A percentile compares a stretch with the other conserved stretches of the same genome.
phyloP scores from a whole-genome alignment of 2,113 vertebrate genomes.

The Neogobius melanostomus region DNA sequence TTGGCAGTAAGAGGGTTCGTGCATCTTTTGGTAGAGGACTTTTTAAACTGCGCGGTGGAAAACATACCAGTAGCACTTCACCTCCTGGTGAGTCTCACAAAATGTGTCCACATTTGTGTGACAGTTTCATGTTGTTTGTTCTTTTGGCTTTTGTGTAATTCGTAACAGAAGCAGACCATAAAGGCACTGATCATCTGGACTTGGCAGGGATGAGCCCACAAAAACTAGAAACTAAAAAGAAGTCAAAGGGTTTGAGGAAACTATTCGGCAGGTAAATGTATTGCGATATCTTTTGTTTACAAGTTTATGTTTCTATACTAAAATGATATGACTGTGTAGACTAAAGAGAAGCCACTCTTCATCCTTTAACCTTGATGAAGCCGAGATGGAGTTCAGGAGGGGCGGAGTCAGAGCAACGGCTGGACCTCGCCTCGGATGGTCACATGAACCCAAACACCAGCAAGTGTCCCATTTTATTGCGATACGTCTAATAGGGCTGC shows the following conservation, averaged over 20 bases:
- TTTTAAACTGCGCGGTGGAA: slow-evolving; percentile 90
- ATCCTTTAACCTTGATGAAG: slow-evolving; percentile 88
- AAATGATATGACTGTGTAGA: slow-evolving; percentile 58
- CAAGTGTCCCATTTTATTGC: slow-evolving; percentile 55
- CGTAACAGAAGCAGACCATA: slow-evolving; percentile 84
- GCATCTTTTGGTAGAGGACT: slow-evolving; percentile 93
- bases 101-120: slow-evolving; percentile 5
- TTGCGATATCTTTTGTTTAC: fast-evolving
- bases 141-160: background rate
- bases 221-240: slow-evolving; percentile 87
- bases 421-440: slow-evolving; percentile 92
- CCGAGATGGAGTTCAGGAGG: slow-evolving; percentile 88
- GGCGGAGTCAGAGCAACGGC: slow-evolving; percentile 93
- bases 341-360: slow-evolving; percentile 94
- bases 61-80: slow-evolving; percentile 83
- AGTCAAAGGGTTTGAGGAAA: slow-evolving; percentile 88
- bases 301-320: slow-evolving; percentile 17
- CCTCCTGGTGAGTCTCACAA: slow-evolving; percentile 80
- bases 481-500: no score
- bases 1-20: slow-evolving; percentile 86
- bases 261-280: slow-evolving; percentile 86
- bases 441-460: slow-evolving; percentile 85
- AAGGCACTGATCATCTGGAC: slow-evolving; percentile 86
- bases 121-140: slow-evolving; percentile 43
- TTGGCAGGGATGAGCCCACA: slow-evolving; percentile 78